phyloP scores from a whole-genome alignment of 2,888 invertebrate species.

The Pseudococcus jackbeardsleyi region DNA sequence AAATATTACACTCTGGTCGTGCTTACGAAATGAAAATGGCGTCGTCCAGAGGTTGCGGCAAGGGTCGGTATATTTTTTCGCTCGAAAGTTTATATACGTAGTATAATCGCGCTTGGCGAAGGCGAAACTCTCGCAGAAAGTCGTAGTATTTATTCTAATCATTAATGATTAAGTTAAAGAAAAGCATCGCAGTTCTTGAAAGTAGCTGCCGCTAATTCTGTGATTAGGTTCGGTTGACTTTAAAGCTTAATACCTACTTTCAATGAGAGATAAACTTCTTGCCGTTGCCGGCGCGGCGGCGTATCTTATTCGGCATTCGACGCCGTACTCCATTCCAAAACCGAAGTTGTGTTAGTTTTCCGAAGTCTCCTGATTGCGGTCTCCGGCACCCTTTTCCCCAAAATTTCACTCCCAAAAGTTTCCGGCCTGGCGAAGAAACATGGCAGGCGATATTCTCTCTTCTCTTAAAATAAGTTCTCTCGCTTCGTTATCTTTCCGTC shows the following conservation, averaged over 20 bases:
- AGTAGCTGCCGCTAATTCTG: constrained; percentile 58
- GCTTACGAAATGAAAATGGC: not conserved
- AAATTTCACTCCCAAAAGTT: constrained; percentile 59
- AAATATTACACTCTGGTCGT: not conserved
- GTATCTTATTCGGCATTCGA: constrained; percentile 60
- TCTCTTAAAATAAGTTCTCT: constrained; percentile 57
- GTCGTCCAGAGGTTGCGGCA: not conserved
- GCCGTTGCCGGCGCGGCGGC: constrained; percentile 18
- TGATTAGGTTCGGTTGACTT: constrained; percentile 64
- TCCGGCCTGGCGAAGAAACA: constrained; percentile 61
- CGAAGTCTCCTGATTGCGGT: constrained; percentile 62
- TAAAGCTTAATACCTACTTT: constrained; percentile 63
- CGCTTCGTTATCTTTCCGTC: constrained; percentile 59
- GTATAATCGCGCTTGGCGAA: constrained; percentile 13
- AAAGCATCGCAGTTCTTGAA: constrained; percentile 41
- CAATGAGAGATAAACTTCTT: constrained; percentile 63
- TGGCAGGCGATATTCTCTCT: constrained; percentile 52
- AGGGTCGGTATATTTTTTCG: not conserved
- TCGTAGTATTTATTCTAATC: constrained; percentile 38
- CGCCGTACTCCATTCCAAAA: constrained; percentile 55
- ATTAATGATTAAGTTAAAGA: constrained; percentile 59
- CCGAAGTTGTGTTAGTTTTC: constrained; percentile 61
- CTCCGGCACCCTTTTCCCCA: constrained; percentile 61
- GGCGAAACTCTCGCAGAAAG: constrained; percentile 33
- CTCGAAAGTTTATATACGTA: not conserved